Conservation (phyloP, 2,797 vertebrate species). For the Notoglanidium macrostoma region DNA sequence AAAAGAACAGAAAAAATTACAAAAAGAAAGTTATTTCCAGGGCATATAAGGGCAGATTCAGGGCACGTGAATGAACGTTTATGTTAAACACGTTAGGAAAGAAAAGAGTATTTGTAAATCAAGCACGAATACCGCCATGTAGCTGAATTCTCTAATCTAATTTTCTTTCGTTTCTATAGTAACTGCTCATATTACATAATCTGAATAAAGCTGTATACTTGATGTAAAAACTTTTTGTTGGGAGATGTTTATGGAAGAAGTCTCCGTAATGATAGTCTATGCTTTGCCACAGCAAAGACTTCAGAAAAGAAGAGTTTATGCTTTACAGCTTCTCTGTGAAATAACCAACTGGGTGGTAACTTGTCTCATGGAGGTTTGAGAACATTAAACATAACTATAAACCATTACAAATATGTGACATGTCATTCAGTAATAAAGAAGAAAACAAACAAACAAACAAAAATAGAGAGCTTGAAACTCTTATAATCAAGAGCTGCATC, state of each 20-base stretch:
- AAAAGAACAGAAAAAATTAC: background rate
- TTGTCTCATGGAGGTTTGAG: background rate
- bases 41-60: background rate
- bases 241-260: too few species aligned
- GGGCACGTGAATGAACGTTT: background rate
- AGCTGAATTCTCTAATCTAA: background rate
- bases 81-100: background rate
- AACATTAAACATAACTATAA: background rate
- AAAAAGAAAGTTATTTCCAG: background rate
- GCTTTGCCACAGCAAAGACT: too few species aligned
- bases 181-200: background rate
- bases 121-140: too few species aligned
- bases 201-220: too few species aligned
- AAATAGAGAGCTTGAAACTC: background rate
- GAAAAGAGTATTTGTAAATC: background rate
- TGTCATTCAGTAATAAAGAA: background rate
- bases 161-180: background rate
- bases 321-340: too few species aligned
- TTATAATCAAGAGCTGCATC: background rate
- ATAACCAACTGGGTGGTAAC: background rate
- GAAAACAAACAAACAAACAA: background rate
- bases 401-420: background rate
- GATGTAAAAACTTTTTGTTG: too few species aligned
- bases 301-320: too few species aligned
- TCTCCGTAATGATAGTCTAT: too few species aligned